Evolutionary conservation across 2,113 vertebrate species (phyloP).

Genomic region (Bujurquina vittata): DNA sequence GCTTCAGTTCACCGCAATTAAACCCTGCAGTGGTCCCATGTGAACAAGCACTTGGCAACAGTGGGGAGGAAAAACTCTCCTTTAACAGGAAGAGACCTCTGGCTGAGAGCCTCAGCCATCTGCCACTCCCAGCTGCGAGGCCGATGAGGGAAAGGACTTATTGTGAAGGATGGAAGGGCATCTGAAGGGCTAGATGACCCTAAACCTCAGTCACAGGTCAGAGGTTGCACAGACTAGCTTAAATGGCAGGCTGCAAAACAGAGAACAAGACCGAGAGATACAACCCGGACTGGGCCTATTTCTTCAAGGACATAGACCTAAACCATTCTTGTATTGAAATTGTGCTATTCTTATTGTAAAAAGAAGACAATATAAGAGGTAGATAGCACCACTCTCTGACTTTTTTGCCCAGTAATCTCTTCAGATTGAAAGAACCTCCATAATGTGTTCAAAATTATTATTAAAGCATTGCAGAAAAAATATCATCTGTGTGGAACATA

Average conservation of each 20-base stretch:
- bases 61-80: not conserved
- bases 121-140: no score
- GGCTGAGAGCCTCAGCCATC: not conserved
- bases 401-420: not conserved
- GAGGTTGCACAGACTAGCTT: not conserved
- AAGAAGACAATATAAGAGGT: not conserved
- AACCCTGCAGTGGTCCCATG: not conserved
- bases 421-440: not conserved
- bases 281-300: not conserved
- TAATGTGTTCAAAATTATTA: not conserved
- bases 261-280: not conserved
- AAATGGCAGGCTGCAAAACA: not conserved
- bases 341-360: not conserved
- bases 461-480: not conserved
- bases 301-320: not conserved
- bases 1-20: no score
- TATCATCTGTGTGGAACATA: not conserved
- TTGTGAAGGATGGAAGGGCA: not conserved
- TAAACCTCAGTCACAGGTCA: no score
- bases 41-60: not conserved
- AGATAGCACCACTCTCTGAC: not conserved
- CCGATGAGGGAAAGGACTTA: no score
- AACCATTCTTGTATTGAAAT: not conserved
- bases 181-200: not conserved
- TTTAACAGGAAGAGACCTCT: not conserved